Evolutionary conservation across 2,113 vertebrate genomes (phyloP).

Genomic region (Tichodroma muraria): DNA sequence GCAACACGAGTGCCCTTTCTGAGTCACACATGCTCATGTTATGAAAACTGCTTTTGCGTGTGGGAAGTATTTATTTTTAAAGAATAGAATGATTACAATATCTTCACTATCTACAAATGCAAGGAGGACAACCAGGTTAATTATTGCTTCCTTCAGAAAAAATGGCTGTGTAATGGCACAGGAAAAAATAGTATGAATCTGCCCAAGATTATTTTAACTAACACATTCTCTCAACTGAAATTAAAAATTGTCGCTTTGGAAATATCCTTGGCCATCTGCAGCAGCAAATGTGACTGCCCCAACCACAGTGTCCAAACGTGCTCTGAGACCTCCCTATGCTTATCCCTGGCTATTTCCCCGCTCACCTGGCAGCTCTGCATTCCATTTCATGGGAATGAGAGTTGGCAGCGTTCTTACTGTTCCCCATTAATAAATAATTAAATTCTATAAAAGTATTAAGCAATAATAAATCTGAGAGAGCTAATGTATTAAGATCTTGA

Average conservation of each 20-base stretch:
- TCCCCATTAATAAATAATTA: background rate
- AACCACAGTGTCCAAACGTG: background rate
- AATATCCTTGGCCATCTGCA: background rate
- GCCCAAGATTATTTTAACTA: background rate
- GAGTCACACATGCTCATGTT: background rate
- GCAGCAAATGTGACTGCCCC: background rate
- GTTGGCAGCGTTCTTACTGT: background rate
- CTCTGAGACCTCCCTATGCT: background rate
- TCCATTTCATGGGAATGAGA: background rate
- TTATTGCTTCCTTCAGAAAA: background rate
- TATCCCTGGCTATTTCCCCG: background rate
- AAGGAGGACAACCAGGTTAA: background rate
- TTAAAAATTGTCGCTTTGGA: background rate
- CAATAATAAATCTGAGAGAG: background rate
- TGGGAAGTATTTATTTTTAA: background rate
- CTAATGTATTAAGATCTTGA: background rate
- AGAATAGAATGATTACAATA: background rate
- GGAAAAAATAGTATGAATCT: background rate
- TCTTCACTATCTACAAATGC: background rate
- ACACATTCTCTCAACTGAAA: background rate
- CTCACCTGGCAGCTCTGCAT: background rate
- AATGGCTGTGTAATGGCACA: background rate
- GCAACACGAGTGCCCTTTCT: background rate
- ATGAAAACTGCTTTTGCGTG: background rate
- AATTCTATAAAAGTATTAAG: background rate